Evolutionary conservation across 1,140 invertebrate genomes (phyloP).

Genomic region (Metaphire vulgaris): DNA sequence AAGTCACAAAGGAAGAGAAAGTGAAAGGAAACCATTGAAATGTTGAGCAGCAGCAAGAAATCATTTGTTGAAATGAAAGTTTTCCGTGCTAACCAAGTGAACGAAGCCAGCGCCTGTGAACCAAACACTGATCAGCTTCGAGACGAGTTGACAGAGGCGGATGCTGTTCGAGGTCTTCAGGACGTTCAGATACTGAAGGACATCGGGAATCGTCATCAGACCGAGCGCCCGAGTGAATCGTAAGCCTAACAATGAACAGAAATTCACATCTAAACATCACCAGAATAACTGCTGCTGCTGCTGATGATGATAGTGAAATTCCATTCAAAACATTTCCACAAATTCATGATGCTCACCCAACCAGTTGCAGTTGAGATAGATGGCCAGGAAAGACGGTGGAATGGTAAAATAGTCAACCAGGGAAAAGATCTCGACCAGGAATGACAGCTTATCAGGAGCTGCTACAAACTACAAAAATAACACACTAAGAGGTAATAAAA

Average conservation of each 20-base stretch:
- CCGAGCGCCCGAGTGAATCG: constrained; percentile 97
- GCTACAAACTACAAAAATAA: constrained; percentile 91
- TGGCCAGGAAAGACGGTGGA: constrained; percentile 99
- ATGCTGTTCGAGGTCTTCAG: constrained; percentile 51
- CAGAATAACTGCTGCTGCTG: too few species aligned
- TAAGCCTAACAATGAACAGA: constrained; percentile 77
- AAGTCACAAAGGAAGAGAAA: too few species aligned
- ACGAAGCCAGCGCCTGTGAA: constrained; percentile 51
- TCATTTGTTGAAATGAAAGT: too few species aligned
- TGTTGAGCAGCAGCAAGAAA: too few species aligned
- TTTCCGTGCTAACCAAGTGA: constrained; percentile 50
- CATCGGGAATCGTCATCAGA: constrained; percentile 72
- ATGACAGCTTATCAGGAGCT: constrained; percentile 98
- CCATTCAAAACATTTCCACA: too few species aligned
- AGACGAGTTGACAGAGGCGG: constrained; percentile 46
- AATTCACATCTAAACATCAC: too few species aligned
- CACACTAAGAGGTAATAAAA: too few species aligned
- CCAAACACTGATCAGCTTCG: constrained; percentile 49
- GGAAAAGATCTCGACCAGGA: constrained; percentile 99
- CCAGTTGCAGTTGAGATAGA: constrained; percentile 94
- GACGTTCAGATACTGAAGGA: too few species aligned
- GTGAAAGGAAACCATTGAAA: too few species aligned
- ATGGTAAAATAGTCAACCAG: constrained; percentile 99
- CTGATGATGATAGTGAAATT: too few species aligned
- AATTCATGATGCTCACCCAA: constrained; percentile 8